A percentile compares a stretch with the other conserved stretches of the same genome.
phyloP scores from a whole-genome alignment of 1,140 invertebrate genomes.

The Ceratosolen solmsi region DNA sequence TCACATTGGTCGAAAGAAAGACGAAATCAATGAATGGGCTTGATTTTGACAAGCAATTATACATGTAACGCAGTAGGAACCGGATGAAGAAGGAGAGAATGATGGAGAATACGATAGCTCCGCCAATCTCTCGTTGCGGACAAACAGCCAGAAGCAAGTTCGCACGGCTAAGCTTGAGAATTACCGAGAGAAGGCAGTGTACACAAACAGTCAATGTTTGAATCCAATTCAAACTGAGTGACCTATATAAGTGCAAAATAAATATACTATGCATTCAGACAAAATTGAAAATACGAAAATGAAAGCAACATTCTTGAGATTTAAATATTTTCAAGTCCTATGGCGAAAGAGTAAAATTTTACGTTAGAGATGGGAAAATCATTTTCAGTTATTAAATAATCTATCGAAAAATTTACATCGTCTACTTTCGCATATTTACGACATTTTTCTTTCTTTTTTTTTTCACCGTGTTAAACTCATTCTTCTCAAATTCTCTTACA shows the following conservation, averaged over 20 bases:
- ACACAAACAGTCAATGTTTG: not conserved
- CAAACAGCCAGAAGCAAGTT: not conserved
- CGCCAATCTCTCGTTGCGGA: not conserved
- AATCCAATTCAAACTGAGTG: constrained; percentile 2
- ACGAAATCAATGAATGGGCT: not conserved
- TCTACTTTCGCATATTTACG: too few species aligned
- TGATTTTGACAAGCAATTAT: constrained; percentile 3
- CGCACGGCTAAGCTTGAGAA: not conserved
- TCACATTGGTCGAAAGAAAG: not conserved
- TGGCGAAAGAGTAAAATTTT: not conserved
- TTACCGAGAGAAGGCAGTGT: not conserved
- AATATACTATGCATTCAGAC: not conserved
- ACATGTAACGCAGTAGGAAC: not conserved
- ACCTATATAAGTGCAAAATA: not conserved
- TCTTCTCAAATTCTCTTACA: too few species aligned
- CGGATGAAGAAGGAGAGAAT: not conserved
- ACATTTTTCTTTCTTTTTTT: too few species aligned
- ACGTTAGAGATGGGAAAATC: not conserved
- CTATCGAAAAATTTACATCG: too few species aligned
- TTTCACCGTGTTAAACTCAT: too few species aligned
- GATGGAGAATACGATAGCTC: not conserved
- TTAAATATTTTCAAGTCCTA: not conserved
- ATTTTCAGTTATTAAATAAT: too few species aligned
- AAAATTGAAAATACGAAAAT: not conserved
- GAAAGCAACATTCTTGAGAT: not conserved